Evolutionary conservation across 1,140 invertebrate genomes (phyloP).

Genomic region (Atopsyche davidsoni): DNA sequence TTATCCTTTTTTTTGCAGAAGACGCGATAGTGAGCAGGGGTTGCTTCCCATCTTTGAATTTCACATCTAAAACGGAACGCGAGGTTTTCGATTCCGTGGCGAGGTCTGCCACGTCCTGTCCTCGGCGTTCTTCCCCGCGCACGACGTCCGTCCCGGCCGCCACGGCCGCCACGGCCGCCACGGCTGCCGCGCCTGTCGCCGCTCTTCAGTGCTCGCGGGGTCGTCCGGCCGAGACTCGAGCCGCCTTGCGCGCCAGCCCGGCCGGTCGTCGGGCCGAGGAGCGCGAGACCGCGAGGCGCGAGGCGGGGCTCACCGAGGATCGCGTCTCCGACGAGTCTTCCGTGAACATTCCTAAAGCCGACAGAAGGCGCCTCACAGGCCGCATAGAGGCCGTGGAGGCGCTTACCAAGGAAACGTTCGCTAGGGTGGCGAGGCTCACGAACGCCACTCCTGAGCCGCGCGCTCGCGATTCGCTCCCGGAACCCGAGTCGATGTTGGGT

Average conservation of each 20-base stretch:
- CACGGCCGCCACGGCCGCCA: no score
- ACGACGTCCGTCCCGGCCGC: not conserved
- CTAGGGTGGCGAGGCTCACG: conserved; percentile 57
- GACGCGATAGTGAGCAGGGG: conserved; percentile 15
- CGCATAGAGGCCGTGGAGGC: conserved; percentile 59
- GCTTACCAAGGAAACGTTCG: conserved; percentile 60
- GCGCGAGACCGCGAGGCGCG: no score
- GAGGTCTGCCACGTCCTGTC: no score
- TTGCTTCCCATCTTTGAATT: conserved; percentile 3
- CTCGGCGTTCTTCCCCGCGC: no score
- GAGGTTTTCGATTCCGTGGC: conserved; percentile 1
- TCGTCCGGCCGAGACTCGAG: conserved; percentile 14
- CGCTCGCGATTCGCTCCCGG: not conserved
- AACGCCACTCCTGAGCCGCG: conserved; percentile 35
- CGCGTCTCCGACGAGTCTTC: no score
- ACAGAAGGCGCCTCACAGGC: conserved; percentile 51
- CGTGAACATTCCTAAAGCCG: no score
- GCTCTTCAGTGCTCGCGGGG: conserved; percentile 26
- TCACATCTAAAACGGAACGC: conserved; percentile 12
- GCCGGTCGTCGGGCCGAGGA: no score
- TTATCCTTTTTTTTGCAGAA: conserved; percentile 19
- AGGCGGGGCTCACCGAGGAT: no score
- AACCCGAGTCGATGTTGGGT: conserved; percentile 1
- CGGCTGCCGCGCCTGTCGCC: not conserved
- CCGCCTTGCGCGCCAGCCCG: no score